phyloP scores from a whole-genome alignment of 1,140 invertebrate species.

The Drosophila arawakana region DNA sequence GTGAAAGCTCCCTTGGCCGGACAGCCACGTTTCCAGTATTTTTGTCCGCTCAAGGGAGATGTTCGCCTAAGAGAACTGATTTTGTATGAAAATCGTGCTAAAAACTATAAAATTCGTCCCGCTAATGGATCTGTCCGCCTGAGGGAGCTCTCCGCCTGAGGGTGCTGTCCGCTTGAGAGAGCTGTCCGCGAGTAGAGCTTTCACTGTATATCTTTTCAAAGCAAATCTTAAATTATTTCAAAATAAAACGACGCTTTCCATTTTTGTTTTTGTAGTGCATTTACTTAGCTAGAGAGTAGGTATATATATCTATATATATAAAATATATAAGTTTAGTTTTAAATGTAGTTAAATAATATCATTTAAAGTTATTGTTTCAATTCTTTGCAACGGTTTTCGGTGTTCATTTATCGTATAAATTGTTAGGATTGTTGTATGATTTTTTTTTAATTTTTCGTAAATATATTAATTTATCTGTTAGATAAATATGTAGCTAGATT shows the following conservation, averaged over 20 bases:
- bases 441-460: background rate
- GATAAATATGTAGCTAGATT: background rate
- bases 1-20: too few species aligned
- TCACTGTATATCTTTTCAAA: too few species aligned
- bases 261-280: conserved; percentile 63
- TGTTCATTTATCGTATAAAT: conserved; percentile 17
- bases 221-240: background rate
- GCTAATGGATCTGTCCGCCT: too few species aligned
- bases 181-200: too few species aligned
- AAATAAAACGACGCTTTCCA: conserved; percentile 22
- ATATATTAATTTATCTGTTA: background rate
- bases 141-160: too few species aligned
- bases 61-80: too few species aligned
- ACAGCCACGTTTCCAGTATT: too few species aligned
- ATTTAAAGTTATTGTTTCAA: conserved; percentile 60
- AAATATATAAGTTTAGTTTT: conserved; percentile 43
- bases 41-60: too few species aligned
- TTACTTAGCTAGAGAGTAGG: conserved; percentile 74
- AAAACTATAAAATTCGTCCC: too few species aligned
- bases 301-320: conserved; percentile 13
- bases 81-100: too few species aligned
- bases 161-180: too few species aligned
- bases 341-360: conserved; percentile 75
- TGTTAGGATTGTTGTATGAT: conserved; percentile 25
- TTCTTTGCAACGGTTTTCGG: conserved; percentile 14